phyloP scores from a whole-genome alignment of 2,113 vertebrate species.

The Podocnemis expansa region DNA sequence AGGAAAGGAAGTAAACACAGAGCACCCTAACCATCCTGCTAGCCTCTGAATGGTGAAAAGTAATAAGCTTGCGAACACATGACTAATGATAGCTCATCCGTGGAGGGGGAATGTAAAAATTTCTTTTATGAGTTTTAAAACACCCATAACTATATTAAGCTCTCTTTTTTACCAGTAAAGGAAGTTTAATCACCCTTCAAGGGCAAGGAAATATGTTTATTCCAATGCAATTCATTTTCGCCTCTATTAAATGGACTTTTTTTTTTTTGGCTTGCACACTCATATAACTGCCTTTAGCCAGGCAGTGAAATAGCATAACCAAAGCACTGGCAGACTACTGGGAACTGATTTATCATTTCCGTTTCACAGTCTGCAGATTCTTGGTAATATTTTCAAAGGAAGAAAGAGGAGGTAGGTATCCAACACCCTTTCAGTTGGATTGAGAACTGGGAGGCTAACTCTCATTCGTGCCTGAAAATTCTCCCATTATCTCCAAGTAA shows the following conservation, averaged over 20 bases:
- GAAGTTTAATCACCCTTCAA: slow-evolving; percentile 57
- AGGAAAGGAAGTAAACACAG: background rate
- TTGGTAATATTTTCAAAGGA: background rate
- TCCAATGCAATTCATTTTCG: slow-evolving; percentile 22
- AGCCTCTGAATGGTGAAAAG: background rate
- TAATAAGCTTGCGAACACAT: slow-evolving; percentile 18
- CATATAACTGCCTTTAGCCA: background rate
- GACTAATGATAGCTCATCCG: slow-evolving; percentile 20
- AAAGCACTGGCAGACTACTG: slow-evolving; percentile 8
- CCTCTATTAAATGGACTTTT: slow-evolving; percentile 29
- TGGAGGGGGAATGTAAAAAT: slow-evolving; percentile 61
- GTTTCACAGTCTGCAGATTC: slow-evolving; percentile 2
- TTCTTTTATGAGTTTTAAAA: slow-evolving; percentile 61
- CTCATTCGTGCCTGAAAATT: background rate
- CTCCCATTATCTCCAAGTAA: slow-evolving; percentile 16
- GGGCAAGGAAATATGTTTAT: slow-evolving; percentile 62
- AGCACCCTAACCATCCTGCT: background rate
- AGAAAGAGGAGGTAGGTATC: background rate
- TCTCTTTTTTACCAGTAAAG: slow-evolving; percentile 37
- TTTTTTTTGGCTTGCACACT: slow-evolving; percentile 15
- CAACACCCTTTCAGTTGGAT: slow-evolving; percentile 1
- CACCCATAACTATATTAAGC: slow-evolving; percentile 49
- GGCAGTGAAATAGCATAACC: slow-evolving; percentile 10
- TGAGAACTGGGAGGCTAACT: background rate
- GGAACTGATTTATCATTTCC: slow-evolving; percentile 35